Evolutionary conservation across 1,140 invertebrate genomes (phyloP).

Genomic region (Neodiprion pinetum): DNA sequence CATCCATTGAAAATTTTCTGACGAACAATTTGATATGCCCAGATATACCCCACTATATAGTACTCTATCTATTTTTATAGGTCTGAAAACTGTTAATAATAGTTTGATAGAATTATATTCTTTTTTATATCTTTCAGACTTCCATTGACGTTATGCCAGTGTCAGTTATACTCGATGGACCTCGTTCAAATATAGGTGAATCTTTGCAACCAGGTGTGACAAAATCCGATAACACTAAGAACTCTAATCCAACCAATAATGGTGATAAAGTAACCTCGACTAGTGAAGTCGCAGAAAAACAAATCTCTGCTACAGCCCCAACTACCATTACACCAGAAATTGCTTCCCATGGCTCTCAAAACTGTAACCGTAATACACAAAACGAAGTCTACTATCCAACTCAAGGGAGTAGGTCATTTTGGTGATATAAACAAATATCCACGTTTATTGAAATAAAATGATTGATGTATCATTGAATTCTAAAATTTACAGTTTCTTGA

Average conservation of each 20-base stretch:
- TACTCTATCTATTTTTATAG: no score
- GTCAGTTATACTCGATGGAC: conserved; percentile 21
- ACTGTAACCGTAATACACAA: conserved; percentile 7
- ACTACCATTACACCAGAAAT: conserved; percentile 3
- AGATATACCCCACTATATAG: no score
- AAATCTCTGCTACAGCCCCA: neutral
- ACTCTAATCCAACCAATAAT: neutral
- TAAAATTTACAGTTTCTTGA: neutral
- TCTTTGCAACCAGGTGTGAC: neutral
- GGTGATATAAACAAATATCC: neutral
- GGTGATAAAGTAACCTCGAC: neutral
- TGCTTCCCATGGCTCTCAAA: neutral
- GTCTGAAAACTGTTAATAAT: no score
- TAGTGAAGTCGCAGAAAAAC: neutral
- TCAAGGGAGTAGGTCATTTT: neutral
- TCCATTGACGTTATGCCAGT: conserved; percentile 23
- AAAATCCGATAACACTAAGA: neutral
- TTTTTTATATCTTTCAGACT: neutral
- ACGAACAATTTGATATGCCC: no score
- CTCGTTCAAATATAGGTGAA: neutral
- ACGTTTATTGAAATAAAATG: neutral
- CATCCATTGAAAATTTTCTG: no score
- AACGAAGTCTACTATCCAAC: neutral
- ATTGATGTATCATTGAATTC: neutral
- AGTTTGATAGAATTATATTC: neutral